A percentile compares a stretch with the other conserved stretches of the same genome.
Conservation (phyloP, 2,888 invertebrate species). For the Blomia tropicalis region DNA sequence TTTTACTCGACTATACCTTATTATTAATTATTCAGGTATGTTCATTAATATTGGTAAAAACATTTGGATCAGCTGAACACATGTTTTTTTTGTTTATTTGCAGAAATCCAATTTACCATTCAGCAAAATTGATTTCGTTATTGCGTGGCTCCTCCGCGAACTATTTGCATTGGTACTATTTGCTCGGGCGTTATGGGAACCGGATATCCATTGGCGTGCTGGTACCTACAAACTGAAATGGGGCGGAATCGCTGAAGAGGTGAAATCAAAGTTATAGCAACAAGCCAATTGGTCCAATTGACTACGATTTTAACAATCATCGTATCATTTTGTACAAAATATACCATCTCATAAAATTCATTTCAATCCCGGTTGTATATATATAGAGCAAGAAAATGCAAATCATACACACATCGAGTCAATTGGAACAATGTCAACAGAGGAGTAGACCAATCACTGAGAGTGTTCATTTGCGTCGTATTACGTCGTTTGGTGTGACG, state of each 20-base stretch:
- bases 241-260: conserved; percentile 86
- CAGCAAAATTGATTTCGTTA: conserved; percentile 80
- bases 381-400: no score
- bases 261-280: conserved; percentile 47
- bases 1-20: conserved; percentile 84
- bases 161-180: conserved; percentile 73
- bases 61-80: background rate
- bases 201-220: conserved; percentile 81
- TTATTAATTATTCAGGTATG: conserved; percentile 63
- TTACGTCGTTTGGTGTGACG: no score
- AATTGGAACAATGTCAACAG: no score
- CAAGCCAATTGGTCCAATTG: background rate
- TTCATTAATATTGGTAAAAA: background rate
- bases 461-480: no score
- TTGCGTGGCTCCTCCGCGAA: conserved; percentile 88
- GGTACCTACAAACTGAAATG: conserved; percentile 76
- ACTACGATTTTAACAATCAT: no score
- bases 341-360: no score
- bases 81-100: conserved; percentile 3
- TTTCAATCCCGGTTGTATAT: no score
- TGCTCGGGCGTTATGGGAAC: conserved; percentile 65
- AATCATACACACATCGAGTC: no score
- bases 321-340: no score
- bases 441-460: no score
- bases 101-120: conserved; percentile 81